A percentile compares a stretch with the other conserved stretches of the same genome.
Conservation (phyloP, 2,888 invertebrate genomes). For the Gymnosoma rotundatum region DNA sequence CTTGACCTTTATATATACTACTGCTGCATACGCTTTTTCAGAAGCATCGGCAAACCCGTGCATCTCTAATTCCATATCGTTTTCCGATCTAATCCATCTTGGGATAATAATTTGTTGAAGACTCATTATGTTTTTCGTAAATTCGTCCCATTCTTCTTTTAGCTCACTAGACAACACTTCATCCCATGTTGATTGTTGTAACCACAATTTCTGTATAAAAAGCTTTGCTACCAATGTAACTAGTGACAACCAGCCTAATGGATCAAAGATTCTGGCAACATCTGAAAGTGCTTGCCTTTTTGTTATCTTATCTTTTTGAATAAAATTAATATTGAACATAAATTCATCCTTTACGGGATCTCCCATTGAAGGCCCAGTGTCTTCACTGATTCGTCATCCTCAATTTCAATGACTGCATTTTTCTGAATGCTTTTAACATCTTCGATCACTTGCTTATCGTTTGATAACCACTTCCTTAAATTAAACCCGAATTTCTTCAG, state of each 20-base stretch:
- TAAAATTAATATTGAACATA: not conserved
- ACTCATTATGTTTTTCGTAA: not conserved
- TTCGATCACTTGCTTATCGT: too few species aligned
- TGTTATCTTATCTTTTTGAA: not conserved
- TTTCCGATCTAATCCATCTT: not conserved
- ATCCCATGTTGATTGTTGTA: constrained; percentile 22
- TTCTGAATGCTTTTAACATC: too few species aligned
- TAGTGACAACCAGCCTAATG: constrained; percentile 25
- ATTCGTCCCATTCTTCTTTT: not conserved
- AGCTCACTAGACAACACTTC: not conserved
- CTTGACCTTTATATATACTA: too few species aligned
- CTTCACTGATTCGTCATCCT: too few species aligned
- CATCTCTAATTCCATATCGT: too few species aligned
- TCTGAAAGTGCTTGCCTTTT: not conserved
- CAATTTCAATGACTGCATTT: too few species aligned
- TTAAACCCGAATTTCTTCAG: too few species aligned
- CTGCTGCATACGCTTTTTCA: not conserved
- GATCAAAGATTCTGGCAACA: constrained; percentile 36
- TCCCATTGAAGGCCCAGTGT: too few species aligned
- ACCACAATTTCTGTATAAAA: constrained; percentile 37
- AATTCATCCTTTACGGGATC: constrained; percentile 1
- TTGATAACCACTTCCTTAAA: too few species aligned
- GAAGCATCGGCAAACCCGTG: not conserved
- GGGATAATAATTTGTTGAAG: not conserved
- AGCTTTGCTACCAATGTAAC: constrained; percentile 34